Conservation (phyloP, 2,113 vertebrate genomes). For the Motacilla alba region DNA sequence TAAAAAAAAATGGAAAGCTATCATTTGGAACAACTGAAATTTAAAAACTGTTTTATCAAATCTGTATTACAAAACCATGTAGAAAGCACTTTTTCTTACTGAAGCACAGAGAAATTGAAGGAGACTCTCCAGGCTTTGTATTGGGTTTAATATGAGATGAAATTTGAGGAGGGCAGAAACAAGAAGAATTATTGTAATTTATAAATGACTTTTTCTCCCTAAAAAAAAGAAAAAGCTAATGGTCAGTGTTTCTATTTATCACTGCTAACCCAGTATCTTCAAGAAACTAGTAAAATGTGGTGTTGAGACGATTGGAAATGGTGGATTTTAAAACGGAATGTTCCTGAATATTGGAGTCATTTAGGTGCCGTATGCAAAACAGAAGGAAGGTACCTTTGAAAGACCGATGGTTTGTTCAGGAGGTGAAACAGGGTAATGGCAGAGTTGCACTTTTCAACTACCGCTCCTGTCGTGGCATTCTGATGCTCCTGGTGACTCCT, state of each 20-base stretch:
- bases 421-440: not conserved
- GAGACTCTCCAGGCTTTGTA: not conserved
- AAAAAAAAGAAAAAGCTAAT: not conserved
- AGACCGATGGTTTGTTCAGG: not conserved
- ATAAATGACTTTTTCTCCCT: accelerated
- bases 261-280: not conserved
- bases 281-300: not conserved
- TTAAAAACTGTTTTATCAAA: not conserved
- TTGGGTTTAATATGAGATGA: not conserved
- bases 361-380: not conserved
- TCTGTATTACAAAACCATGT: not conserved
- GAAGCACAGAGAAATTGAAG: not conserved
- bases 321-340: not conserved
- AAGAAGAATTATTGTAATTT: not conserved
- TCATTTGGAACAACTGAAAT: not conserved
- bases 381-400: not conserved
- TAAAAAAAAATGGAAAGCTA: not conserved
- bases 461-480: not conserved
- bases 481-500: not conserved
- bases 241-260: not conserved
- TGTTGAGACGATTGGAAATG: not conserved
- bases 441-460: accelerated
- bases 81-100: not conserved
- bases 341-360: not conserved
- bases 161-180: not conserved